Base-by-base conservation (phyloP, 2,113 vertebrate genomes). In the Dasyurus viverrinus region DNA sequence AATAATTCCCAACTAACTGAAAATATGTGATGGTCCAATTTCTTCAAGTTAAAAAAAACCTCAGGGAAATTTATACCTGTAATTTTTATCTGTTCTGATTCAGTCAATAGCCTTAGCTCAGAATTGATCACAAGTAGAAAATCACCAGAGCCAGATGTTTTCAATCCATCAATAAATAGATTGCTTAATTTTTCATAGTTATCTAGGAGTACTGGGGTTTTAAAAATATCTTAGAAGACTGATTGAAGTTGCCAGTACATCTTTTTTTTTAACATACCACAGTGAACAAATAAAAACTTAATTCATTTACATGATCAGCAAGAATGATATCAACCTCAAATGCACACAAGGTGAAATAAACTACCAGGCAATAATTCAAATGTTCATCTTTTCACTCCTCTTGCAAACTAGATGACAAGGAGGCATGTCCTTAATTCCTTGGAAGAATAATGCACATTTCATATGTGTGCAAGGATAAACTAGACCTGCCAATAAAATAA, bases 401-500 rank as follows among this genome's bases (percentile, higher is more conserved):
- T 92, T 26, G 84, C 12, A 93, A 89, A 54, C 68, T 92, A 30
- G 42, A 90, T 50, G 24, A 30, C 10, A 94, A 93, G 94, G 11
- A 91, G 46, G 0, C 26, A 95, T 55, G 89, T 23, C 10, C 36
- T 22, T 54, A 93, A 90, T 92, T 93, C 47, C 42, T 89, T 92
- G 5, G 11, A 54, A 54, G 24, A 93, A 3, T 52, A 92, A 90
- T 42, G 50, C 2, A 25, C 50, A 2, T 76, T 91, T 50, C 89
- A 22, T 68, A 2, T 93, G 36, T 52, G 8, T 14, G 68, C 54
- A 92, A 93, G 2, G 52, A 93, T 46, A 95, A 90, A 55, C 25
- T 54, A 89, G 22, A 30, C 11, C 47, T 92, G 52, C 92, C 90
- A 90, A 96, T 93, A 91, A 90, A 92, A 95, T 95, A 14, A 76